Base-by-base conservation (phyloP, 2,113 vertebrate species). In the Acrocephalus kingi region DNA sequence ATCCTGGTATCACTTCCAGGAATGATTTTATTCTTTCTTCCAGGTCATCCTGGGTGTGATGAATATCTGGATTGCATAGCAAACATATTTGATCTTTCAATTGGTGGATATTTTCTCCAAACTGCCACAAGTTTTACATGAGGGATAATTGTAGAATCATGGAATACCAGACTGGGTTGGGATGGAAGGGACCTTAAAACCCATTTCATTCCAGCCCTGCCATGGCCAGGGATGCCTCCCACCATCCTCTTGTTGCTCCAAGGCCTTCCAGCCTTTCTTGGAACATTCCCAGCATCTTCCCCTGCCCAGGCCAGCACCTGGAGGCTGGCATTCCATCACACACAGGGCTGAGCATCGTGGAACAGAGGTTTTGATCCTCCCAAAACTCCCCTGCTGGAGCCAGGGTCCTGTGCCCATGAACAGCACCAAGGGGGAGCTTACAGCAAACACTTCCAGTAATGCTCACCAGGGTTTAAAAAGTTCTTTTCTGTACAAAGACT, bases 241-340 rank as follows among this genome's bases (percentile, higher is more conserved):
- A 6, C 69, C 7, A 1, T 4, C 24, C 71, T 35, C 35, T 35
- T 35, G 35, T 35, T n/a, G 61, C 43, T 49, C 83, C 71, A n/a
- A 54, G 22, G 33, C 48, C 22, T 54, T 14, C 48, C 22, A 37
- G 0, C 28, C 58, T 24, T 15, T n/a, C 52, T 52, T 43, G 71
- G 72, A 16, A 4, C 24, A 7, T 13, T 43, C 19, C 8, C 71
- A 51, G 51, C 24, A 22, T 0, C 30, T 24, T 28, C 8, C n/a
- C 71, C 51, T 30, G 43, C 4, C 15, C 51, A 16, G 51, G 24
- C 3, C 23, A 8, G 11, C 51, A 5, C 19, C 71, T 43, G 51
- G 4, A 5, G n/a, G 61, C 7, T 56, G 41, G 0, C 28, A 23
- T 5, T 8, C 12, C n/a, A 4, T 15, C 6, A 1, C 2, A 3